Evolutionary conservation across 2,113 vertebrate species (phyloP).

Genomic region (Nibea coibor): DNA sequence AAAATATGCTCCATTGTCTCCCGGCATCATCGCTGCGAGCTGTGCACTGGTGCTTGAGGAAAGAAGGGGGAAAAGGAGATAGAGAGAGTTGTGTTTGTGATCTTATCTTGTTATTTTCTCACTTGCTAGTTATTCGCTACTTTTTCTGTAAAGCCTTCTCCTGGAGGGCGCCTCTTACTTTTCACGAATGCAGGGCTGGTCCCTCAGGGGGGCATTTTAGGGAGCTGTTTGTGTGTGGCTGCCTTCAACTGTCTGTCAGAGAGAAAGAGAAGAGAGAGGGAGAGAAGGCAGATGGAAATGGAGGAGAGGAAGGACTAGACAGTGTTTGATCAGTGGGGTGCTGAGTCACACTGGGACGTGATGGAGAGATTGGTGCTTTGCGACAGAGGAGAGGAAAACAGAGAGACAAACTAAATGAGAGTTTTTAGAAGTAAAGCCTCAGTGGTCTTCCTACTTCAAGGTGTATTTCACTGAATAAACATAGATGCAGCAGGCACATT

Average conservation of each 20-base stretch:
- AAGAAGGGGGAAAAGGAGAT: slow-evolving; percentile 22
- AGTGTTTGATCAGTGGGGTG: slow-evolving; percentile 68
- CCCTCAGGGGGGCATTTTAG: slow-evolving; percentile 52
- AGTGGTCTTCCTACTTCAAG: slow-evolving; percentile 24
- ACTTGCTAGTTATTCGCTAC: slow-evolving; percentile 54
- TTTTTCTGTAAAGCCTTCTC: slow-evolving; percentile 43
- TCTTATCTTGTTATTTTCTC: slow-evolving; percentile 63
- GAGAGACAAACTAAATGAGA: slow-evolving; percentile 48
- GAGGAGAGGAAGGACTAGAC: slow-evolving; percentile 47
- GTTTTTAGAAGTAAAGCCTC: slow-evolving; percentile 39
- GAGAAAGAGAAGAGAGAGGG: slow-evolving; percentile 11
- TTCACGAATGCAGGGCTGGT: slow-evolving; percentile 57
- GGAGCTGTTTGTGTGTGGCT: slow-evolving; percentile 55
- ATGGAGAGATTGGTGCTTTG: slow-evolving; percentile 58
- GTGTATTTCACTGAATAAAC: slow-evolving; percentile 40
- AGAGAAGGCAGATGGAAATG: slow-evolving; percentile 28
- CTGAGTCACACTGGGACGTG: slow-evolving; percentile 67
- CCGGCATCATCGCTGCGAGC: slow-evolving; percentile 33
- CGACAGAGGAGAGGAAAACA: slow-evolving; percentile 24
- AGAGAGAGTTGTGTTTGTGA: slow-evolving; percentile 51
- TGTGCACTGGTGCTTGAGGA: slow-evolving; percentile 39
- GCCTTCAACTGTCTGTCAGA: slow-evolving; percentile 57
- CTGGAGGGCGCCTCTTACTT: slow-evolving; percentile 50
- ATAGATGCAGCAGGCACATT: neutral
- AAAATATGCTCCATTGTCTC: slow-evolving; percentile 45